These are phyloP conservation scores for Eulemur mongoz DNA, from an alignment of 2,797 vertebrate genomes.

Conservation along the genomic window DNA sequence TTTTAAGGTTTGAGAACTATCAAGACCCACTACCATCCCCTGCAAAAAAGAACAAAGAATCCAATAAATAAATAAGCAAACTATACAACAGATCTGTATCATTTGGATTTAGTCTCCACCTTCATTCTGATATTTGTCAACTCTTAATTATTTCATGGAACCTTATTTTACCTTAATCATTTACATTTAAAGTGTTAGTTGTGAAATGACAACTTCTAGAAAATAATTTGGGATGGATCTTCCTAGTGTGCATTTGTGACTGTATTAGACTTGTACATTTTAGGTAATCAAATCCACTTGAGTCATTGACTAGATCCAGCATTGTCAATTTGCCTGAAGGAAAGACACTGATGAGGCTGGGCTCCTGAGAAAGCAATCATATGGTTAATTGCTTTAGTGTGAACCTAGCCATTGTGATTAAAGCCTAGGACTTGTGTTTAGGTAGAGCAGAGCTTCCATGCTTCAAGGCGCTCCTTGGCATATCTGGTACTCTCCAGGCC, in stretches of 20 bases:
- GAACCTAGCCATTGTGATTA: constrained; percentile 64
- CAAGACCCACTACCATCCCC: no score
- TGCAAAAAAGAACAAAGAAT: not conserved
- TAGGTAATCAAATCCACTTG: constrained; percentile 6
- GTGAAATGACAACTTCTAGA: constrained; percentile 8
- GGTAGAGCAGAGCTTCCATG: constrained; percentile 43
- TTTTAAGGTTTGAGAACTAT: not conserved
- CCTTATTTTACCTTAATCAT: not conserved
- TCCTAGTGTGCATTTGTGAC: not conserved
- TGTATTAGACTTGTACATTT: not conserved
- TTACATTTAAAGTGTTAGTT: constrained; percentile 23
- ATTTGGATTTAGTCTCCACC: not conserved
- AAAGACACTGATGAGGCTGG: constrained; percentile 51
- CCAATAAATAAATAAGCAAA: not conserved
- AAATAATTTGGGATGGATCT: not conserved
- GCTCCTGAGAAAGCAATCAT: constrained; percentile 44
- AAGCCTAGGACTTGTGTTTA: constrained; percentile 41
- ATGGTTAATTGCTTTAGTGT: constrained; percentile 69
- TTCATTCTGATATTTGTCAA: not conserved
- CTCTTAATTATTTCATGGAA: not conserved
- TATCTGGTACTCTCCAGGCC: not conserved
- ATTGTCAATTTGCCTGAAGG: constrained; percentile 55
- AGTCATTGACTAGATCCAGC: constrained; percentile 9
- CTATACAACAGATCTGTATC: not conserved
- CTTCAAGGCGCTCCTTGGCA: constrained; percentile 20